These are phyloP conservation scores for Lepidothrix coronata DNA, from an alignment of 2,113 vertebrate genomes.

Conservation along the genomic window DNA sequence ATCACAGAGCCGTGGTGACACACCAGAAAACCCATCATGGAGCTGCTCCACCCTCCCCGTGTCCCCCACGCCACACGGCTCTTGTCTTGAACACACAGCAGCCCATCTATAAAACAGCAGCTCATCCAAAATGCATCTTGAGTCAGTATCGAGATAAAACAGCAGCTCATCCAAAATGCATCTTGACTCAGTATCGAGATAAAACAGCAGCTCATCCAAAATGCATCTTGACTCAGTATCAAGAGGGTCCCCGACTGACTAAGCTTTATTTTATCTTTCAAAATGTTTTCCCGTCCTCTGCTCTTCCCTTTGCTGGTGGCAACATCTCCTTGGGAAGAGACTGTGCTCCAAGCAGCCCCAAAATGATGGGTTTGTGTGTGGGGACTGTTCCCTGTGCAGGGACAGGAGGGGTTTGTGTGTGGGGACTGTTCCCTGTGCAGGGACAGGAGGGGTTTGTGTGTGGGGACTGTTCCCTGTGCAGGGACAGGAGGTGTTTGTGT, in stretches of 20 bases:
- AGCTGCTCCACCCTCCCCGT: not conserved
- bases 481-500: not conserved
- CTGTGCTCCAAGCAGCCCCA: not conserved
- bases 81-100: not conserved
- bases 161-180: no score
- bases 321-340: not conserved
- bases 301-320: not conserved
- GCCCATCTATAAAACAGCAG: not conserved
- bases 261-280: not conserved
- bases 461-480: no score
- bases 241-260: not conserved
- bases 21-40: not conserved
- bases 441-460: not conserved
- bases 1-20: not conserved
- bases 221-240: no score
- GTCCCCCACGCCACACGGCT: not conserved
- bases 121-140: not conserved
- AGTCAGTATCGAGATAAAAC: no score
- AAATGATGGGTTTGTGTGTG: accelerated
- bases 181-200: no score
- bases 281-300: not conserved
- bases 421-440: no score
- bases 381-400: not conserved
- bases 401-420: no score
- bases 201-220: no score